These are phyloP conservation scores for Centropristis striata DNA, from an alignment of 2,113 vertebrate species.

Conservation along the genomic window DNA sequence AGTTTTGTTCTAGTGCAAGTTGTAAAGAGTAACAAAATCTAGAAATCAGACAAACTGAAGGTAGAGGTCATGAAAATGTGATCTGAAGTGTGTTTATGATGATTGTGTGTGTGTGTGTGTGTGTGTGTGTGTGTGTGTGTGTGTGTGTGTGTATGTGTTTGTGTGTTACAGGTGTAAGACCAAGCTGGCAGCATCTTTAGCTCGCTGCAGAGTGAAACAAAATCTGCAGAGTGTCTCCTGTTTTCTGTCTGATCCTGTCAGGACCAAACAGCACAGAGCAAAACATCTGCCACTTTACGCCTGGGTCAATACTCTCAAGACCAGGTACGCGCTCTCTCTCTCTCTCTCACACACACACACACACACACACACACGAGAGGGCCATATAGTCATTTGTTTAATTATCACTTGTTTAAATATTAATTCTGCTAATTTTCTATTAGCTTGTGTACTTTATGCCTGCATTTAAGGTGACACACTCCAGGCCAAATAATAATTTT, in stretches of 20 bases:
- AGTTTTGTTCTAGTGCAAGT: too few species aligned
- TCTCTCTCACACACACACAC: not conserved
- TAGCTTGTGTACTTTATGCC: not conserved
- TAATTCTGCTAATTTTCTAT: not conserved
- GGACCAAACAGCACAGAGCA: slow-evolving; percentile 86
- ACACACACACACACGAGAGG: not conserved
- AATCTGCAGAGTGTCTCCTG: slow-evolving; percentile 88
- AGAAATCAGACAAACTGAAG: not conserved
- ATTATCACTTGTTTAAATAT: not conserved
- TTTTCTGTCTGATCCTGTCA: slow-evolving; percentile 87
- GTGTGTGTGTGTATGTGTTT: not conserved
- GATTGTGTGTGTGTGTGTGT: not conserved
- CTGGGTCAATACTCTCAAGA: slow-evolving; percentile 91
- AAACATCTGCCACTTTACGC: slow-evolving; percentile 87
- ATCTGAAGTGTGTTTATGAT: not conserved
- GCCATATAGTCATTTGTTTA: not conserved
- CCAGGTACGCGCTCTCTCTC: slow-evolving; percentile 81
- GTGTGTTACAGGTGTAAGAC: slow-evolving; percentile 87
- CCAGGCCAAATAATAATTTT: too few species aligned
- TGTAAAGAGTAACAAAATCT: not conserved
- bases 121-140: not conserved
- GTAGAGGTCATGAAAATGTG: not conserved
- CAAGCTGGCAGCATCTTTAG: slow-evolving; percentile 92
- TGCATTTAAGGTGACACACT: not conserved
- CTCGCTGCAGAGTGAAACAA: slow-evolving; percentile 91